Percentiles rank a stretch among this genome's conserved stretches.
Conservation (phyloP, 2,113 vertebrate species). For the Podiceps cristatus region DNA sequence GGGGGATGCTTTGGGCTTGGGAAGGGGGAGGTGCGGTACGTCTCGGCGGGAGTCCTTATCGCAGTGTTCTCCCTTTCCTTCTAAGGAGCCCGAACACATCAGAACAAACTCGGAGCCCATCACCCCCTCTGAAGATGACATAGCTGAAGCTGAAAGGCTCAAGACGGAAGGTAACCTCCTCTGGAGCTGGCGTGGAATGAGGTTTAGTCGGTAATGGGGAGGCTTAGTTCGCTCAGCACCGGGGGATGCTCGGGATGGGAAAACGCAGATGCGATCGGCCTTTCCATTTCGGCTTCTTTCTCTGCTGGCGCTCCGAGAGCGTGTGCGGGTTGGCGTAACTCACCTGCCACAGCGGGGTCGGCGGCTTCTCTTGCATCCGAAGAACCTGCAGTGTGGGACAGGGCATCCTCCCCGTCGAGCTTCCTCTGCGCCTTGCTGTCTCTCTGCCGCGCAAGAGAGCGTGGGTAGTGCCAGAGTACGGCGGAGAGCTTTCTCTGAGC, state of each 20-base stretch:
- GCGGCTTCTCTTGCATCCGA: background rate
- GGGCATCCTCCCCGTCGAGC: background rate
- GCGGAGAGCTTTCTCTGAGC: background rate
- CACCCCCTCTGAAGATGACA: conserved; percentile 83
- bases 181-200: background rate
- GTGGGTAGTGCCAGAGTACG: rapidly evolving
- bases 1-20: background rate
- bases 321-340: background rate
- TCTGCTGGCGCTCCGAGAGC: background rate
- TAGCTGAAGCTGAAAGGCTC: conserved; percentile 88
- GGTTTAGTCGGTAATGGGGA: background rate
- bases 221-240: background rate
- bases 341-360: background rate
- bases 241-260: background rate
- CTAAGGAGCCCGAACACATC: conserved; percentile 71
- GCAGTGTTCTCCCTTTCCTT: background rate
- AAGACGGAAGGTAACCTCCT: conserved; percentile 87
- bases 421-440: background rate
- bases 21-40: background rate
- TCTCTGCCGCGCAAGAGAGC: rapidly evolving
- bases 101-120: conserved; percentile 65
- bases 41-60: background rate
- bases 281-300: background rate
- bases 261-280: background rate
- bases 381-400: rapidly evolving